Evolutionary conservation across 2,797 vertebrate species (phyloP).

Genomic region (Synanceia verrucosa): DNA sequence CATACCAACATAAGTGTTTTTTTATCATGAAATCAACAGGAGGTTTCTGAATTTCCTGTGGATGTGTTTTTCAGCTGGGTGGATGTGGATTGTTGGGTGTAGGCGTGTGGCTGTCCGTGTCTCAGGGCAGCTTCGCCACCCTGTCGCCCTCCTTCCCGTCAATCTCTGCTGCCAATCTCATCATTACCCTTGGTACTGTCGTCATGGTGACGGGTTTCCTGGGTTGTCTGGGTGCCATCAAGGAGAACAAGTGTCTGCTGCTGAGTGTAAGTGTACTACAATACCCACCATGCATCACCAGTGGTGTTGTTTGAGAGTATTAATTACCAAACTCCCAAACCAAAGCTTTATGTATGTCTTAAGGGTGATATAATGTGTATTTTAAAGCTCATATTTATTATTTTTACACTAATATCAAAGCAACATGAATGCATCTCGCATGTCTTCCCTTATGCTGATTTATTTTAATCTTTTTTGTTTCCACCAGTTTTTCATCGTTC

Average conservation of each 20-base stretch:
- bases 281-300: slow-evolving; percentile 24
- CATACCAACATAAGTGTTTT: not conserved
- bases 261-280: slow-evolving; percentile 89
- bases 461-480: not conserved
- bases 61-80: slow-evolving; percentile 86
- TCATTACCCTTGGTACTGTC: slow-evolving; percentile 92
- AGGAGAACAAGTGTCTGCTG: slow-evolving; percentile 98
- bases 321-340: not conserved
- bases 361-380: not conserved
- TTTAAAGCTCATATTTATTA: not conserved
- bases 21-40: slow-evolving; percentile 20
- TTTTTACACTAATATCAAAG: not conserved
- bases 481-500: slow-evolving; percentile 94
- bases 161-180: slow-evolving; percentile 95
- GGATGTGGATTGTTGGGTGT: slow-evolving; percentile 96
- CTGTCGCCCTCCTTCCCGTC: slow-evolving; percentile 97
- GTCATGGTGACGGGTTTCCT: slow-evolving; percentile 98
- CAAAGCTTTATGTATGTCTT: not conserved
- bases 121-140: slow-evolving; percentile 97
- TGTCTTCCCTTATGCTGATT: not conserved
- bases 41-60: slow-evolving; percentile 36
- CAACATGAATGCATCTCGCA: not conserved
- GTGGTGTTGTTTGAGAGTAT: not conserved
- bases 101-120: slow-evolving; percentile 97
- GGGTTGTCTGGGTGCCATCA: slow-evolving; percentile 97